These are phyloP conservation scores for Agelastica alni DNA, from an alignment of 2,888 invertebrate genomes.

Conservation along the genomic window DNA sequence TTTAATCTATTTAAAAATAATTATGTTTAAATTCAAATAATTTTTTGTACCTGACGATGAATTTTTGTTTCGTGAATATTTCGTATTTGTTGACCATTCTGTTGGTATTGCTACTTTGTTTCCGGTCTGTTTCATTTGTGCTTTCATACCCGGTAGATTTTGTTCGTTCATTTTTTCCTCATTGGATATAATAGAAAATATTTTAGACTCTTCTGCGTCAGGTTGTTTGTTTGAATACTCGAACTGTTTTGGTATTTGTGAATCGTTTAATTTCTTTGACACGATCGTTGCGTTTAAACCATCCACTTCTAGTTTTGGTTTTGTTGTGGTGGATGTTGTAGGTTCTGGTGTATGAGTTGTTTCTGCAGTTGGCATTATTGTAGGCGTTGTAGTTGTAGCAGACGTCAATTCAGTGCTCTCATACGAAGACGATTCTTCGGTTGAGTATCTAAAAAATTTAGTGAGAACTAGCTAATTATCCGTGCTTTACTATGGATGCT, in stretches of 20 bases:
- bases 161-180: background rate
- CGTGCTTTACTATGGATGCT: too few species aligned
- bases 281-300: background rate
- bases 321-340: constrained; percentile 10
- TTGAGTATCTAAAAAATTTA: background rate
- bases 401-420: background rate
- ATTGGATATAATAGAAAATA: background rate
- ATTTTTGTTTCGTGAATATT: too few species aligned
- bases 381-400: background rate
- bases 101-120: constrained; percentile 4
- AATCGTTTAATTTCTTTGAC: background rate
- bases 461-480: too few species aligned
- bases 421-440: background rate
- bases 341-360: constrained; percentile 9
- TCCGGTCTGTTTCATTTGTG: constrained; percentile 12
- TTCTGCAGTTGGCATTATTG: background rate
- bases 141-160: constrained; percentile 9
- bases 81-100: background rate
- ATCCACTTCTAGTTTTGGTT: constrained; percentile 1
- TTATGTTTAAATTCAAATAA: too few species aligned
- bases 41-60: too few species aligned
- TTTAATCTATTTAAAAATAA: too few species aligned
- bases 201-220: background rate
- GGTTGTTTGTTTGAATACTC: background rate
- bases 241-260: background rate